These are phyloP conservation scores for Atlantisia rogersi DNA, from an alignment of 2,113 vertebrate genomes.

Conservation along the genomic window DNA sequence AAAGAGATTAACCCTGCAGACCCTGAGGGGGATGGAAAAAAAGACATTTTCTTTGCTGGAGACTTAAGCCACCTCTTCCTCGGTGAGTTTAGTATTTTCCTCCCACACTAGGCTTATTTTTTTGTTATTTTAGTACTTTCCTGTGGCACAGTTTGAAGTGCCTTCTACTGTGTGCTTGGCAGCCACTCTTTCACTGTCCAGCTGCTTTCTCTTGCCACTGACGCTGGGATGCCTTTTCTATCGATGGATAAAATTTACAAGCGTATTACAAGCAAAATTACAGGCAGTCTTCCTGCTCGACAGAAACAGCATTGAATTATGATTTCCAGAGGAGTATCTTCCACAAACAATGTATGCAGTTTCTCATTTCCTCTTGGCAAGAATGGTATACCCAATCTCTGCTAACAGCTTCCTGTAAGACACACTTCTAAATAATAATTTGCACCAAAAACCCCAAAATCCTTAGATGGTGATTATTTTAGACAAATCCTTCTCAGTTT, in stretches of 20 bases:
- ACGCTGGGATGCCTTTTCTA: neutral
- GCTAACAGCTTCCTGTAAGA: slow-evolving; percentile 13
- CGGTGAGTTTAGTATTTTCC: neutral
- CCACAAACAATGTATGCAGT: neutral
- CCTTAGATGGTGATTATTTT: neutral
- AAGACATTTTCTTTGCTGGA: neutral
- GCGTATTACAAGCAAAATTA: slow-evolving; percentile 1
- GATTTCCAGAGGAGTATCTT: slow-evolving; percentile 41
- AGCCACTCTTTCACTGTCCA: slow-evolving; percentile 1
- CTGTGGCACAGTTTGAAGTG: neutral
- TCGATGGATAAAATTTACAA: slow-evolving; percentile 8
- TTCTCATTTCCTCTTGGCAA: slow-evolving; percentile 41
- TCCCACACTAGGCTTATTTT: neutral
- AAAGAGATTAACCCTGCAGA: neutral
- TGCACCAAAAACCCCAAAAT: neutral
- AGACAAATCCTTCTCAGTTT: neutral
- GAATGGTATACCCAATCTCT: neutral
- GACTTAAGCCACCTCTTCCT: neutral
- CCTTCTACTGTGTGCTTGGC: neutral
- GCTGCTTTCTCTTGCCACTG: slow-evolving; percentile 1
- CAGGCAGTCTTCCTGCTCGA: neutral
- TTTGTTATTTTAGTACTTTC: slow-evolving; percentile 2
- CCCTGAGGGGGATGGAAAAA: neutral
- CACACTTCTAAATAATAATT: neutral
- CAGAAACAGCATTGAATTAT: neutral